A percentile compares a stretch with the other conserved stretches of the same genome.
Conservation (phyloP, 2,797 vertebrate species). For the Thaleichthys pacificus region DNA sequence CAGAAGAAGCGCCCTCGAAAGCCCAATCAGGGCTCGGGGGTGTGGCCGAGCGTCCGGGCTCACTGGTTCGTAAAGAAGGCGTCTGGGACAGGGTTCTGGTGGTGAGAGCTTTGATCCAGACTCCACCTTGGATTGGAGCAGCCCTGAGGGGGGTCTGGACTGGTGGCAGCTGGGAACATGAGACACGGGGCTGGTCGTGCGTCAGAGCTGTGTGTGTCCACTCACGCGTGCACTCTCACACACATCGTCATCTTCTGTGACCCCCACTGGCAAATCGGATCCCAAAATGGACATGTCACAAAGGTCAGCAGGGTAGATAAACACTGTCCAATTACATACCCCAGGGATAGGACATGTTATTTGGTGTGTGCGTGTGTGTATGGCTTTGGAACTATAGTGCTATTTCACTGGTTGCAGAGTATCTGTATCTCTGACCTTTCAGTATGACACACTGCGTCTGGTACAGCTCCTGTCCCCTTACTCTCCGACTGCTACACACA, state of each 20-base stretch:
- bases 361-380: not conserved
- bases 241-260: not conserved
- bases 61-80: too few species aligned
- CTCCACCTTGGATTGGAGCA: too few species aligned
- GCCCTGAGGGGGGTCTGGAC: too few species aligned
- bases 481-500: not conserved
- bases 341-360: not conserved
- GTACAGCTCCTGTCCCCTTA: not conserved
- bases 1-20: too few species aligned
- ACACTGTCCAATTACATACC: conserved; percentile 37
- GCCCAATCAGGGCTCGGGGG: too few species aligned
- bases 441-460: not conserved
- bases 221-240: not conserved
- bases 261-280: conserved; percentile 20
- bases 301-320: conserved; percentile 35
- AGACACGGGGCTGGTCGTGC: not conserved
- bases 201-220: not conserved
- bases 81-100: too few species aligned
- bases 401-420: not conserved
- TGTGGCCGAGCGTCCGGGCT: too few species aligned
- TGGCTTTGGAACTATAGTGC: not conserved
- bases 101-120: too few species aligned
- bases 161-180: too few species aligned
- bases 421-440: conserved; percentile 27
- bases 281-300: conserved; percentile 20